phyloP scores from a whole-genome alignment of 2,797 vertebrate genomes.

The Phalanger gymnotis region DNA sequence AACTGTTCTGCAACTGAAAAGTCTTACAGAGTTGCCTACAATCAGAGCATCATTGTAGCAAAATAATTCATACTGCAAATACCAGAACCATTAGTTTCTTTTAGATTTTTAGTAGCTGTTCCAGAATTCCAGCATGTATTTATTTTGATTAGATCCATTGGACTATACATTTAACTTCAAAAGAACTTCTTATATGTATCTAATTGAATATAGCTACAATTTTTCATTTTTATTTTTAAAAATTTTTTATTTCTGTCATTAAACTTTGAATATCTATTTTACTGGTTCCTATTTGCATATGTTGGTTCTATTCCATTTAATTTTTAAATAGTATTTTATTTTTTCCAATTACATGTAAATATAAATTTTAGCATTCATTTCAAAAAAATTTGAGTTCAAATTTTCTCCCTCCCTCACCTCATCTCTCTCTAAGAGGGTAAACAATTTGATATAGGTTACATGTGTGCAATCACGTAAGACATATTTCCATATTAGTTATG shows the following conservation, averaged over 20 bases:
- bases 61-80: conserved; percentile 6
- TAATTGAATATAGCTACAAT: neutral
- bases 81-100: neutral
- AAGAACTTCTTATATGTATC: neutral
- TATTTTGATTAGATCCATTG: neutral
- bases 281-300: neutral
- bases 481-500: neutral
- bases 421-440: neutral
- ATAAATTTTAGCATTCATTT: neutral
- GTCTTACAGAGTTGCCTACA: neutral
- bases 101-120: neutral
- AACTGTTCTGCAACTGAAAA: neutral
- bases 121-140: neutral
- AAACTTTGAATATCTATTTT: conserved; percentile 1
- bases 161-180: neutral
- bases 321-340: neutral
- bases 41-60: neutral
- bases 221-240: neutral
- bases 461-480: neutral
- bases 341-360: neutral
- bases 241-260: neutral
- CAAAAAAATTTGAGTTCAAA: neutral
- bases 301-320: neutral
- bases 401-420: neutral
- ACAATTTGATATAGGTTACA: neutral